Conservation (phyloP, 1,140 invertebrate species). For the Hesperophylax magnus region DNA sequence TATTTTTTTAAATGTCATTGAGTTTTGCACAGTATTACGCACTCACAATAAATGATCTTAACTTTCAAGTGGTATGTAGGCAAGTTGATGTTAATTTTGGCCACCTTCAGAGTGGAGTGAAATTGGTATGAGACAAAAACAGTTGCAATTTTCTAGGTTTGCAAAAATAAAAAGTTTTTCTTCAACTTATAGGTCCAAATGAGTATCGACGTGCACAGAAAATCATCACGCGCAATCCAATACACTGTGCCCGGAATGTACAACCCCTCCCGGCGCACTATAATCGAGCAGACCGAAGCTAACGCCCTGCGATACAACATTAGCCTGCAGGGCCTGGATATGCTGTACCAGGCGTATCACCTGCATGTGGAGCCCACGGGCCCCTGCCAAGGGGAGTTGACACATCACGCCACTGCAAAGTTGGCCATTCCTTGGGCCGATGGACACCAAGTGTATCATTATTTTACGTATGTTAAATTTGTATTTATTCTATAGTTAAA, state of each 20-base stretch:
- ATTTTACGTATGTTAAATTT: conserved; percentile 71
- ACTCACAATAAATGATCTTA: no score
- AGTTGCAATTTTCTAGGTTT: no score
- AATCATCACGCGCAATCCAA: conserved; percentile 69
- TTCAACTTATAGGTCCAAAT: conserved; percentile 71
- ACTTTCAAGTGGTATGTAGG: no score
- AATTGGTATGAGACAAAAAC: no score
- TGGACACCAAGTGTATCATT: conserved; percentile 73
- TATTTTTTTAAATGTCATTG: no score
- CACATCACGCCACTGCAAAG: conserved; percentile 73
- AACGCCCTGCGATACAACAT: conserved; percentile 75
- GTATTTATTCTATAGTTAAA: no score
- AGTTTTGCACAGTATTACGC: no score
- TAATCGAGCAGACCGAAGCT: conserved; percentile 70
- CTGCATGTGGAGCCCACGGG: conserved; percentile 71
- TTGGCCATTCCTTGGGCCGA: conserved; percentile 76
- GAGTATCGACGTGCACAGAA: conserved; percentile 77
- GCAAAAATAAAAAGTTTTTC: conserved; percentile 33
- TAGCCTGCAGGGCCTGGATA: conserved; percentile 70
- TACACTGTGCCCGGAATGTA: conserved; percentile 69
- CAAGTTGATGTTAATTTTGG: no score
- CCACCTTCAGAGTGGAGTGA: no score
- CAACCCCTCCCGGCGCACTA: conserved; percentile 58
- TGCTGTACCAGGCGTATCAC: conserved; percentile 74
- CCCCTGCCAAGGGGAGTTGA: conserved; percentile 62